Base-by-base conservation (phyloP, 2,113 vertebrate species). In the Erinaceus europaeus region DNA sequence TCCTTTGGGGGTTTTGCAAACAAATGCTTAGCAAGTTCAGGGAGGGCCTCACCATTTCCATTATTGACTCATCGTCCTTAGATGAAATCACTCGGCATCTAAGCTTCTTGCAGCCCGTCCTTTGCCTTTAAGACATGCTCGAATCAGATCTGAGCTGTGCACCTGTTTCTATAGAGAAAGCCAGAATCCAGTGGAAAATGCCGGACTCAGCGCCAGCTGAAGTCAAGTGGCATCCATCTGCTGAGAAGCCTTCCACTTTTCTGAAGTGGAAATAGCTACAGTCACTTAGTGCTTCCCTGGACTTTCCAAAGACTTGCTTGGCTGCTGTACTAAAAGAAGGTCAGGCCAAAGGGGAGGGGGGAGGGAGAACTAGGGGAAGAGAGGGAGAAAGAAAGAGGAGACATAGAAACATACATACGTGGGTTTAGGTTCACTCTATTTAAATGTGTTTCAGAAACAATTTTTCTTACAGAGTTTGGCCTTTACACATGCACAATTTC, bases 1-100 rank as follows among this genome's bases (percentile, higher is more conserved):
- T 59, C 34, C 59, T 34, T 52, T 23, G 71, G 17, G 3, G 17
- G 13, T 78, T 79, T 90, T 53, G n/a, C 57, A 93, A 83, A n/a
- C 27, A 29, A 38, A 18, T 40, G 42, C 38, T 64, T n/a, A 23
- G 2, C 25, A 53, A 80, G 8, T 77, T 18, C 32, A 61, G 52
- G 73, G 32, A 36, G 21, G 21, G 11, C 57, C 36, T 29, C 62
- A 29, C 9, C 11, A 0, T 13, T 42, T 73, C 27, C 42, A 13
- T 32, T 57, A 18, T 12, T 18, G 12, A 20, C 20, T 11, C 57
- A 2, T 32, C 7, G 6, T 29, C 4, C 13, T 11, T 15, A 27
- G 12, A 9, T 21, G 5, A 25, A 68, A 36, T 6, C 17, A 6
- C 36, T 32, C 34, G 40, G 25, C 12, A 9, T 3, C 50, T 21